Conservation (phyloP, 2,113 vertebrate genomes). For the Callionymus lyra region DNA sequence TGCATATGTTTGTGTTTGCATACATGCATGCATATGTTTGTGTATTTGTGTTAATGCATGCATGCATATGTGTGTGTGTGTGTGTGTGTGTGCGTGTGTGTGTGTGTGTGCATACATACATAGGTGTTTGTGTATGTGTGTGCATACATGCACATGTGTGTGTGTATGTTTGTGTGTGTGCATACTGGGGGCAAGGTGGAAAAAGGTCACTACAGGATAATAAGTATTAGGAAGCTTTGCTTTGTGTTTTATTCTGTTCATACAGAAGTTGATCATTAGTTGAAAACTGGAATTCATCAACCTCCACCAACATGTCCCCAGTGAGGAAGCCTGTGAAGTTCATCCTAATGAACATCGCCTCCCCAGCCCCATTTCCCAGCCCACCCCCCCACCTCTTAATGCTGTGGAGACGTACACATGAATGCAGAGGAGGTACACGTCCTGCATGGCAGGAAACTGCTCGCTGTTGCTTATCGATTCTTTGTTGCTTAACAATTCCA, state of each 20-base stretch:
- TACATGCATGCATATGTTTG: too few species aligned
- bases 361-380: constrained; percentile 1
- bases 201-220: constrained; percentile 54
- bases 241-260: constrained; percentile 46
- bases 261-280: constrained; percentile 63
- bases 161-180: constrained; percentile 12
- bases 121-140: constrained; percentile 2
- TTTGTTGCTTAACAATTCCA: constrained; percentile 51
- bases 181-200: constrained; percentile 42
- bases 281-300: constrained; percentile 60
- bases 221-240: constrained; percentile 42
- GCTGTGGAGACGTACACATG: constrained; percentile 15
- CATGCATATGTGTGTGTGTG: too few species aligned
- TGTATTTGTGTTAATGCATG: too few species aligned
- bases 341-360: constrained; percentile 44
- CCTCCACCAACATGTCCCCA: constrained; percentile 41
- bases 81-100: too few species aligned
- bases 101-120: too few species aligned
- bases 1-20: too few species aligned
- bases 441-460: constrained; percentile 35
- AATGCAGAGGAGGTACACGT: too few species aligned
- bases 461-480: constrained; percentile 54
- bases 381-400: not conserved
- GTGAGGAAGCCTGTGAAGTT: constrained; percentile 54
- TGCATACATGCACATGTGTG: constrained; percentile 8